These are phyloP conservation scores for Zoanthus sansibaricus DNA, from an alignment of 92 coral and sea anemone species.

Conservation along the genomic window DNA sequence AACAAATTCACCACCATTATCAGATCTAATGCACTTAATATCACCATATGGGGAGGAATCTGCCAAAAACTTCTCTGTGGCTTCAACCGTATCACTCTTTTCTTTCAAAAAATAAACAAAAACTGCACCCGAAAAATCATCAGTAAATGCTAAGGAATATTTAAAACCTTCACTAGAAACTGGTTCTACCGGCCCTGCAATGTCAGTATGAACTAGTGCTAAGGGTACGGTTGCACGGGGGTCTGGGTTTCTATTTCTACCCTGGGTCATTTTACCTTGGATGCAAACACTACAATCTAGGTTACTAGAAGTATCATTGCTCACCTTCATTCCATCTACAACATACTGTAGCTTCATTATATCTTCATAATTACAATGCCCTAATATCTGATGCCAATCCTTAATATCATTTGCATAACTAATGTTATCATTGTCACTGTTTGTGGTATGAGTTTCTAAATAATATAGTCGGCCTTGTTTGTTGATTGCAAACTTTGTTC, in stretches of 20 bases:
- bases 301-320: constrained; percentile 42
- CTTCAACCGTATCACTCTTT: constrained; percentile 59
- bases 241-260: constrained; percentile 63
- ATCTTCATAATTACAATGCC: constrained; percentile 62
- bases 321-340: constrained; percentile 71
- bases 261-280: constrained; percentile 64
- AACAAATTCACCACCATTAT: constrained; percentile 41
- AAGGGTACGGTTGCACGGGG: constrained; percentile 54
- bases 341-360: constrained; percentile 47
- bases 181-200: constrained; percentile 64
- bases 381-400: constrained; percentile 57
- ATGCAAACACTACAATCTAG: constrained; percentile 62
- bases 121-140: constrained; percentile 48
- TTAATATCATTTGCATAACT: constrained; percentile 32
- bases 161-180: constrained; percentile 62
- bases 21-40: constrained; percentile 37
- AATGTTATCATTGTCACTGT: constrained; percentile 44
- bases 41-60: constrained; percentile 57
- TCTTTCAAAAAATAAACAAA: constrained; percentile 48
- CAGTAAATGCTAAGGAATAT: constrained; percentile 56
- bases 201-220: constrained; percentile 64
- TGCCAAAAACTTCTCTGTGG: constrained; percentile 52
- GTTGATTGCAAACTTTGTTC: constrained; percentile 52
- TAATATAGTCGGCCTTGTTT: constrained; percentile 51
- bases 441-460: constrained; percentile 20